Evolutionary conservation across 2,888 invertebrate genomes (phyloP), one percentile per base, ranked within the genome.

Genomic region (Eupithecia pulchellata): DNA sequence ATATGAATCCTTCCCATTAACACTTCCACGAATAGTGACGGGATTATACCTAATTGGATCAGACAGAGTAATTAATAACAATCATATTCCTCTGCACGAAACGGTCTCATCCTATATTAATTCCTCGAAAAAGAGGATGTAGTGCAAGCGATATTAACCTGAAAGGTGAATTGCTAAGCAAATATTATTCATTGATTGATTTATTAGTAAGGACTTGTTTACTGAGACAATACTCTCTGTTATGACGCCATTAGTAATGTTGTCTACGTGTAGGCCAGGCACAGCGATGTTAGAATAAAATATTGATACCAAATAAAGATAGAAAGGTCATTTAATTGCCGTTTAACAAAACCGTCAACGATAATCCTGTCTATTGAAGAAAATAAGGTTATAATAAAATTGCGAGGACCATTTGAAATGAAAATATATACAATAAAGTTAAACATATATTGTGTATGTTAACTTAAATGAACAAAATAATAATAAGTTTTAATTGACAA

Each of bases 21-120:
- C 78, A 75, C 80, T 82, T 91, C 91, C 81, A 74, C 85, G 91
- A 90, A 89, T 81, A 79, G 82, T 89, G 88, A 88, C 79, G 79
- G 83, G 84, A 87, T 73, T 64, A 67, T 68, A 66, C 68, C 63
- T 73, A 74, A 76, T 77, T 76, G 67, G 64, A 73, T 69, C 67
- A 73, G 61, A 36, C 67, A 72, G 61, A 29, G 65, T 65, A 72
- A 72, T 75, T 72, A 68, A 66, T 73, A 71, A 74, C 66, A 69
- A 69, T 71, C 63, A 68, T 73, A 73, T 69, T 74, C 63, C 71
- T 67, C 57, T 66, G 64, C 66, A 71, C 64, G 42, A 63, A 71
- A 66, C 55, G 52, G 68, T 64, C 34, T 34, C 34, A 20, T 63
- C 42, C 66, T 47, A 36, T 71, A 62, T 36, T 11, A 66, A 67